Base-by-base conservation (phyloP, 2,888 invertebrate genomes). In the Flexamia atlantica region DNA sequence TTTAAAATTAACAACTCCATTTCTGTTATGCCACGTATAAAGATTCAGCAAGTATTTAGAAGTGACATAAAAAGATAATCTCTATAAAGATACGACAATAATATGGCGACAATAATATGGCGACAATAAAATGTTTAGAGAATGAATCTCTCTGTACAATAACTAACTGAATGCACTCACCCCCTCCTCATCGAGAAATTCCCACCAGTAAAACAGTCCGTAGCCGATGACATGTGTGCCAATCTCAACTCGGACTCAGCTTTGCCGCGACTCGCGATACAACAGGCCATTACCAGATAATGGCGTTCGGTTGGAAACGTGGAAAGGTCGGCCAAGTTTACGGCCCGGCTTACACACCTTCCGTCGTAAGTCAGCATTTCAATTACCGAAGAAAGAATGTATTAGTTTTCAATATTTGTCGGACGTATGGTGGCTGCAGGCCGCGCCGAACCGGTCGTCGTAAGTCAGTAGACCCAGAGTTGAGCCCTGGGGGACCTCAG, bases 371-470 rank as follows among this genome's bases (percentile, higher is more conserved):
- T 79, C 79, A 79, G 57, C 79, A 32, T 79, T 79, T 79, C 79
- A 79, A 79, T 79, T 79, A 79, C 57, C 32, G 81, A 81, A 60
- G 83, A 83, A 85, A 82, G 84, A 85, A 85, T 84, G 85, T 83
- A 85, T 85, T 85, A 85, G 85, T 85, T 83, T 85, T 85, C 85
- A 79, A 79, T 79, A 79, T 79, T 79, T 79, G 79, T 57, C 79
- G 57, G 79, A 79, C 32, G 79, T 57, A 79, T 79, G 46, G 79
- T 53, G 50, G 72, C 72, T 23, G 72, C 42, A n/a, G 57, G 68
- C 72, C 42, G 72, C 72, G 30, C 30, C 25, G n/a, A 57, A 79
- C 79, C 79, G 79, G 79, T 79, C 79, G 53, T 79, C 46, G 57
- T 53, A 30, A 53, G 57, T 76, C 74, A 46, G 5, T 57, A 36